These are phyloP conservation scores for Grammomys dolichurus DNA, from an alignment of 2,113 vertebrate species.

Conservation along the genomic window DNA sequence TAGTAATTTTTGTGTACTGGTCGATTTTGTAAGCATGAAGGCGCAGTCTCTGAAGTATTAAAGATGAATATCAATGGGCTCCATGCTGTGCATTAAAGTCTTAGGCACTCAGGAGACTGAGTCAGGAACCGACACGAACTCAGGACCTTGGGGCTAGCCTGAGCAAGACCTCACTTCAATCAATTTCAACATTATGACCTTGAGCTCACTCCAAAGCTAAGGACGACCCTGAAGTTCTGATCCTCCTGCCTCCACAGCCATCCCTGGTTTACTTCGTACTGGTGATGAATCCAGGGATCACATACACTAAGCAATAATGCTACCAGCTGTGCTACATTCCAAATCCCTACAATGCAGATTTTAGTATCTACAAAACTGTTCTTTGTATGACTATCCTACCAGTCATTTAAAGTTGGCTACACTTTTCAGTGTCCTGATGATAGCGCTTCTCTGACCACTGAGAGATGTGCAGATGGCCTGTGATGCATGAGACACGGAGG, in stretches of 20 bases:
- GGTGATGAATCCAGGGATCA: not conserved
- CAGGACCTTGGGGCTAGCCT: not conserved
- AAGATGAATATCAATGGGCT: too few relatives aligned
- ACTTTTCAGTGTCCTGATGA: slow-evolving; percentile 21
- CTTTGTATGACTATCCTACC: not conserved
- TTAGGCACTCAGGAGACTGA: not conserved
- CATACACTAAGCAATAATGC: too few relatives aligned
- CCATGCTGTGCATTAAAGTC: not conserved
- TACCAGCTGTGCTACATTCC: not conserved
- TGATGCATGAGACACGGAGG: not conserved
- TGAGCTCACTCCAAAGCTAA: not conserved
- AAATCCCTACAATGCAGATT: not conserved
- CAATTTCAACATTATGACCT: not conserved
- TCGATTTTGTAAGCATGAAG: not conserved
- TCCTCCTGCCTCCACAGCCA: not conserved
- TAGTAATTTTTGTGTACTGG: too few relatives aligned
- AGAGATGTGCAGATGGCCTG: not conserved
- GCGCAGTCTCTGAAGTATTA: not conserved
- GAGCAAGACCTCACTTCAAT: not conserved
- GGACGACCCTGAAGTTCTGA: not conserved
- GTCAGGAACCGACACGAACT: not conserved
- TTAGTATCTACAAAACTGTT: not conserved
- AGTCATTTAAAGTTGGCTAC: not conserved
- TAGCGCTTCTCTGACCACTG: not conserved
- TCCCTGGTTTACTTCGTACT: too few relatives aligned